Evolutionary conservation across 1,140 invertebrate species (phyloP).

Genomic region (Lepidotrigona ventralis): DNA sequence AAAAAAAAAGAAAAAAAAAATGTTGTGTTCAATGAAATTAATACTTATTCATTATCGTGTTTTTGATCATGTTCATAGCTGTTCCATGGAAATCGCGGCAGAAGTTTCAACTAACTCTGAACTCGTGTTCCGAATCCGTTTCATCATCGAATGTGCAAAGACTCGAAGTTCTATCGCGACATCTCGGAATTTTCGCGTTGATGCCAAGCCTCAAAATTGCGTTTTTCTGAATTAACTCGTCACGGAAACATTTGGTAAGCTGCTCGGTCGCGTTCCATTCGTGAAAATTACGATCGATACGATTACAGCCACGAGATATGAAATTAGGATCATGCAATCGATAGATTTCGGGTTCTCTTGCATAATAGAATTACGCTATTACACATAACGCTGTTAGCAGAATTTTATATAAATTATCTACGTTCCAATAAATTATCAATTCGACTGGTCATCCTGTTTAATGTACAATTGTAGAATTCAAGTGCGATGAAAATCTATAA

Average conservation of each 20-base stretch:
- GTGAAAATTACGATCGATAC: constrained; percentile 1
- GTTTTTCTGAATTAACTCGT: neutral
- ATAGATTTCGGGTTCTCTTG: neutral
- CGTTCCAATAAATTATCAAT: too few species aligned
- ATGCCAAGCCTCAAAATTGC: neutral
- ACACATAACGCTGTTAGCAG: neutral
- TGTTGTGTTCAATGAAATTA: neutral
- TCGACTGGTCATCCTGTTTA: too few species aligned
- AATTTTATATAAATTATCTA: neutral
- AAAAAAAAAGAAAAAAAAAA: too few species aligned
- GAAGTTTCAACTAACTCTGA: neutral
- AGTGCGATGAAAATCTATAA: too few species aligned
- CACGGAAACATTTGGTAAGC: neutral
- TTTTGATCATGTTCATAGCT: neutral
- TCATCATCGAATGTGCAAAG: neutral
- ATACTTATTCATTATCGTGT: neutral
- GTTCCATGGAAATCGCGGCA: neutral
- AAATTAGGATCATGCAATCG: neutral
- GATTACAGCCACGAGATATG: neutral
- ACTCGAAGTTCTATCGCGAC: neutral
- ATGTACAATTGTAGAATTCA: too few species aligned
- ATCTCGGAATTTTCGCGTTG: neutral
- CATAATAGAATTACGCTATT: too few species aligned
- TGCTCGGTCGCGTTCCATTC: neutral
- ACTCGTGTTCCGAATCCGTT: too few species aligned